These are phyloP conservation scores for Chinchilla lanigera DNA, from an alignment of 2,113 vertebrate species.

Conservation along the genomic window DNA sequence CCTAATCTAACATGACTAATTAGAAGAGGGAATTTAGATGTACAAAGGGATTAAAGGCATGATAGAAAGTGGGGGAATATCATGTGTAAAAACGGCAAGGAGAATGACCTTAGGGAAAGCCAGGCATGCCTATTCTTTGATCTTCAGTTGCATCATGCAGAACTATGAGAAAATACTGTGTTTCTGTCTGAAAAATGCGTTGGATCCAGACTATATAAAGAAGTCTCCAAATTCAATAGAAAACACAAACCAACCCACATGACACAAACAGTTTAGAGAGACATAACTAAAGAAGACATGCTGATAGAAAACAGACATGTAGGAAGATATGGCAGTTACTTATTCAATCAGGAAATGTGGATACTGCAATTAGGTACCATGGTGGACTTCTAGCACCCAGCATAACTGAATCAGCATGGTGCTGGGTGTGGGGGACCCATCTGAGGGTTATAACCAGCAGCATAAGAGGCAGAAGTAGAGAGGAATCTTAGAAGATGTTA, in stretches of 20 bases:
- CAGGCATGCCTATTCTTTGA: neutral
- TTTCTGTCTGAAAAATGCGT: neutral
- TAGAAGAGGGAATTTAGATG: neutral
- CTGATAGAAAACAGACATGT: neutral
- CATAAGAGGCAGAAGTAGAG: too few relatives aligned
- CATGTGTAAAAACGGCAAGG: neutral
- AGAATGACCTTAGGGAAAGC: neutral
- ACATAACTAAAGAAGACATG: neutral
- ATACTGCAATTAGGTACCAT: neutral
- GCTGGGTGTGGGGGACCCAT: too few relatives aligned
- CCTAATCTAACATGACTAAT: neutral
- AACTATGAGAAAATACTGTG: neutral
- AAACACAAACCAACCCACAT: neutral
- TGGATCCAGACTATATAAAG: neutral
- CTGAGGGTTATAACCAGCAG: too few relatives aligned
- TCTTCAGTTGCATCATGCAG: neutral
- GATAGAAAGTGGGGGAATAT: neutral
- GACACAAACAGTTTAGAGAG: neutral
- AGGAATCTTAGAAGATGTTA: too few relatives aligned
- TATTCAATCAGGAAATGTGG: neutral
- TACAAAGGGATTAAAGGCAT: neutral
- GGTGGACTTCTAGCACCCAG: too few relatives aligned
- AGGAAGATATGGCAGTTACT: neutral
- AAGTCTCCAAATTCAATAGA: neutral
- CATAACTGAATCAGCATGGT: too few relatives aligned